These are phyloP conservation scores for Ramphastos sulfuratus DNA, from an alignment of 2,113 vertebrate species.

Conservation along the genomic window DNA sequence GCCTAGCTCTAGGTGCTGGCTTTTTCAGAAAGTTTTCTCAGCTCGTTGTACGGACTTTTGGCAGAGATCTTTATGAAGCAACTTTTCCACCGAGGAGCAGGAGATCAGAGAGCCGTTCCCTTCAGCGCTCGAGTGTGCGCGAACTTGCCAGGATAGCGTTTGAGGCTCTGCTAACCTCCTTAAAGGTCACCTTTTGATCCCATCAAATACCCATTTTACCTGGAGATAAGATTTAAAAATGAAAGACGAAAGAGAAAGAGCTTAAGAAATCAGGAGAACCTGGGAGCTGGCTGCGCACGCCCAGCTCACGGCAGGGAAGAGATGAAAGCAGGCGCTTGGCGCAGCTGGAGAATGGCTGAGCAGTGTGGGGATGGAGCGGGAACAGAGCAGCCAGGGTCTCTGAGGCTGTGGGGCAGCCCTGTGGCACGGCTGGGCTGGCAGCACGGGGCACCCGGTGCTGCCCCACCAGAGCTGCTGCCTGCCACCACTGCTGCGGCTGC, in stretches of 20 bases:
- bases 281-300: neutral
- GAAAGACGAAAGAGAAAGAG: constrained; percentile 61
- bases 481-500: fast-evolving
- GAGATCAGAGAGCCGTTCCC: constrained; percentile 39
- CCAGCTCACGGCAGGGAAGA: neutral
- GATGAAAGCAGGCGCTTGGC: neutral
- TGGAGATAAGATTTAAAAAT: constrained; percentile 60
- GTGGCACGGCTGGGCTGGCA: fast-evolving
- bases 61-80: constrained; percentile 30
- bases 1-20: neutral
- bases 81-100: constrained; percentile 2
- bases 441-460: fast-evolving
- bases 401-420: neutral
- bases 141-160: constrained; percentile 26
- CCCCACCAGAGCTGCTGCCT: neutral
- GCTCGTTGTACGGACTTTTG: neutral
- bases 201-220: constrained; percentile 30
- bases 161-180: constrained; percentile 49
- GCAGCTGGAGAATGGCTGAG: neutral
- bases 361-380: fast-evolving
- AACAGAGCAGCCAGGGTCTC: fast-evolving
- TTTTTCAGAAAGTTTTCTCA: constrained; percentile 28
- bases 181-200: constrained; percentile 61
- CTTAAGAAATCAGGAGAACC: constrained; percentile 32
- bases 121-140: neutral